phyloP scores from a whole-genome alignment of 30 jellyfish, hydroid and myxozoan species.

The Clytia hemisphaerica region DNA sequence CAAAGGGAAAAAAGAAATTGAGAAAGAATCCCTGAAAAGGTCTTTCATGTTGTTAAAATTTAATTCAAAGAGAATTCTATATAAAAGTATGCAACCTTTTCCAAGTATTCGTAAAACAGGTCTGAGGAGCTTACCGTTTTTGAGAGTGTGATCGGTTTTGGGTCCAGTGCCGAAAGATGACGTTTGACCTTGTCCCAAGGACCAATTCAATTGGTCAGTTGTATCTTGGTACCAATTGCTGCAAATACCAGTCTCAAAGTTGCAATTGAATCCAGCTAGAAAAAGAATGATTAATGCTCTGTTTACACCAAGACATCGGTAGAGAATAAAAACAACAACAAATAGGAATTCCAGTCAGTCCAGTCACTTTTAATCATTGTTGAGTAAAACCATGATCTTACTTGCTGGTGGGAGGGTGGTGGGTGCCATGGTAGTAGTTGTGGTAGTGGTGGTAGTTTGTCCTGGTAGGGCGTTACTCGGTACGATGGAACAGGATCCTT shows the following conservation, averaged over 20 bases:
- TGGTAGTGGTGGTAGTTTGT: constrained; percentile 51
- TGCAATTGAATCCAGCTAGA: constrained; percentile 41
- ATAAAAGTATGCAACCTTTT: neutral
- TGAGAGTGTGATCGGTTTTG: constrained; percentile 69
- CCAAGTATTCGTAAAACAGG: constrained; percentile 28
- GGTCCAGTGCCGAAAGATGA: constrained; percentile 90
- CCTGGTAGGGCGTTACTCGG: constrained; percentile 69
- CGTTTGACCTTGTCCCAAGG: constrained; percentile 59
- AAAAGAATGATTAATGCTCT: no score
- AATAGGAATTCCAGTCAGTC: no score
- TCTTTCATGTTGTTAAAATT: neutral
- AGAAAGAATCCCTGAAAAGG: neutral
- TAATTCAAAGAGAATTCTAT: neutral
- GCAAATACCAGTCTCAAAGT: constrained; percentile 74
- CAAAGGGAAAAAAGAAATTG: neutral
- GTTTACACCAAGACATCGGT: no score
- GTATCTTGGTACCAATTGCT: constrained; percentile 79
- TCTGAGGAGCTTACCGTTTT: constrained; percentile 36
- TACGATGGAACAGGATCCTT: constrained; percentile 54
- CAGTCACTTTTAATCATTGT: no score
- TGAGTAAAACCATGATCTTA: no score
- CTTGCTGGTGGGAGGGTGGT: constrained; percentile 55
- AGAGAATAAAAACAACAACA: neutral
- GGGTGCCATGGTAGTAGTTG: constrained; percentile 50
- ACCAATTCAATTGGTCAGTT: constrained; percentile 72